Evolutionary conservation across 2,888 invertebrate species (phyloP), one percentile per base, ranked within the genome.

Genomic region (Himalopsyche anomala): DNA sequence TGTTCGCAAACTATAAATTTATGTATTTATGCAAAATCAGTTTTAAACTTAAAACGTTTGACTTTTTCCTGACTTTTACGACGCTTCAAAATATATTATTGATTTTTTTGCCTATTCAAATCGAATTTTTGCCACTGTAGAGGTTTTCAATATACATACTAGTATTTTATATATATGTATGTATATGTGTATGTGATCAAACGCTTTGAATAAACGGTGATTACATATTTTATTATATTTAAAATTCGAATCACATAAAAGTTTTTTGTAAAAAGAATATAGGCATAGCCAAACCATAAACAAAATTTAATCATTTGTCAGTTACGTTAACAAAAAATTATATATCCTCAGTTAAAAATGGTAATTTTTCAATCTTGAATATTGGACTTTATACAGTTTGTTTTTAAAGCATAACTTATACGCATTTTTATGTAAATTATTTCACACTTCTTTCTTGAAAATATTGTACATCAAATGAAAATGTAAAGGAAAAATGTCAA

Each of bases 1-100:
- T 11, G 36, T 36, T 62, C 19, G 62, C 8, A 19, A 6, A 19
- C 19, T 62, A 36, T 38, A 74, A 36, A 74, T 15, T 36, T 74
- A 11, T 28, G 36, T 28, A 69, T 69, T 69, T 69, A 74, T 74
- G 19, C 74, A 11, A 74, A 28, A 36, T 38, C 74, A 74, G 74
- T 74, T 74, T 38, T 3, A 19, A 74, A 74, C 28, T 74, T 12
- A 74, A 74, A 74, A 74, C 36, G 74, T 36, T 74, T 12, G 74
- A 69, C 74, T 74, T 74, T 74, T 74, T 74, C 74, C 38, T 69
- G 69, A 74, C 74, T 74, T 74, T 19, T 36, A 19, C 74, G 74
- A 74, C 74, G 38, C 36, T 74, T 28, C 3, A 74, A 74, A 38
- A 28, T 36, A 8, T 28, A 36, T 74, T 74, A 74, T 74, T 74